These are phyloP conservation scores for Forbesichthys papilliferus DNA, from an alignment of 2,113 vertebrate genomes.

Conservation along the genomic window DNA sequence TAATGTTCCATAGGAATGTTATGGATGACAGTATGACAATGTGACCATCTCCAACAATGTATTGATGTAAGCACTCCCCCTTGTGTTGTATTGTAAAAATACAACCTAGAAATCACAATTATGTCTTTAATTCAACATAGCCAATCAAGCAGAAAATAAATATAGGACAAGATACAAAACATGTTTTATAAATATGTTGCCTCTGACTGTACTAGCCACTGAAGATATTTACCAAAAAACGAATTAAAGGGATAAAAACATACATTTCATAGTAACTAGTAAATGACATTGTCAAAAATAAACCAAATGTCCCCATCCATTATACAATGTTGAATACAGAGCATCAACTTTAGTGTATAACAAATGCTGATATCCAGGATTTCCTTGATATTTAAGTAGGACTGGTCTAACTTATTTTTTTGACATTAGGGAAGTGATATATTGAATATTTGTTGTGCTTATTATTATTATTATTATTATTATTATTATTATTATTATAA, in stretches of 20 bases:
- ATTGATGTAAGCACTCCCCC: conserved; percentile 44
- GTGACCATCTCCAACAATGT: not conserved
- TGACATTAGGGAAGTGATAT: conserved; percentile 24
- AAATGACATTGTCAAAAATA: conserved; percentile 9
- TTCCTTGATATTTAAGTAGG: conserved; percentile 10
- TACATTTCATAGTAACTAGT: conserved; percentile 1
- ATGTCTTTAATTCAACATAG: not conserved
- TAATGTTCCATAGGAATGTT: too few relatives aligned
- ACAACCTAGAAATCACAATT: not conserved
- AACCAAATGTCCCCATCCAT: not conserved
- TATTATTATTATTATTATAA: conserved; percentile 1
- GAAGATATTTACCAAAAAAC: conserved; percentile 1
- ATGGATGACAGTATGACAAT: not conserved
- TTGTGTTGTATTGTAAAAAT: conserved; percentile 26
- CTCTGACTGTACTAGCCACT: not conserved
- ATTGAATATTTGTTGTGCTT: conserved; percentile 3
- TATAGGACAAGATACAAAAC: not conserved
- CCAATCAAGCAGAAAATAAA: too few relatives aligned
- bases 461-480: not conserved
- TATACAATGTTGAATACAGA: too few relatives aligned
- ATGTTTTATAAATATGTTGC: not conserved
- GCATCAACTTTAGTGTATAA: too few relatives aligned
- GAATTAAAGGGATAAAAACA: not conserved
- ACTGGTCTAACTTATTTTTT: not conserved
- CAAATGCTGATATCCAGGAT: not conserved